Base-by-base conservation (phyloP, 1,140 invertebrate species). In the Pogonus chalceus region DNA sequence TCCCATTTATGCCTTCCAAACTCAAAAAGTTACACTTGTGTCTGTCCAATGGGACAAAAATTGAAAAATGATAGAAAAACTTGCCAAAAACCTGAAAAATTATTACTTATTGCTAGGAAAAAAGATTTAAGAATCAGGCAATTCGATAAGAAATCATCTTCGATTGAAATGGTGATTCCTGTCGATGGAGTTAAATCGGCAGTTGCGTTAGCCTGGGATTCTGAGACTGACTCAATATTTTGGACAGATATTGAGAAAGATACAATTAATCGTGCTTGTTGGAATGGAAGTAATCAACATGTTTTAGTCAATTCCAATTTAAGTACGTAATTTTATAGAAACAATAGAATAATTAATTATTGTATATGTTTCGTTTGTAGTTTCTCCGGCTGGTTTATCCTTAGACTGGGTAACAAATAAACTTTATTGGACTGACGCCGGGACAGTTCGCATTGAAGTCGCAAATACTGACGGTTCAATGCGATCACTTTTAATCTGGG, bases 1-100 rank as follows among this genome's bases (percentile, higher is more conserved):
- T 89, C 88, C 0, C 89, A 96, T 68, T 80, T 96, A 62, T 96
- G 93, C 71, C 75, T 96, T 31, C 87, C 88, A 0, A 88, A 88
- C 56, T 79, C 72, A 43, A 72, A 71, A 49, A 79, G 77, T 0
- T 81, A 80, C 54, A 79, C 81, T 24, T 96, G 92, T 65, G 82
- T 84, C 0, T 96, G 92, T 72, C 90, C 89, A 4, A 83, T 90
- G 57, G 90, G 90, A 0, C 78, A 86, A 35, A 87, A 85, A 58
- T 72, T 95, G 1, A 82, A 80, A 60, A 61, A 73, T 12, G 84
- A 89, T 64, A 78, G 77, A 9, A 82, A 81, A 58, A 83, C 80
- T 1, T 90, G 87, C 66, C 82, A 81, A 52, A 79, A 81, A 46
- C 82, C 87, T 0, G 84, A 90, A 43, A 84, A 85, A 57, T 75